Evolutionary conservation across 2,797 vertebrate genomes (phyloP).

Genomic region (Dipus sagitta): DNA sequence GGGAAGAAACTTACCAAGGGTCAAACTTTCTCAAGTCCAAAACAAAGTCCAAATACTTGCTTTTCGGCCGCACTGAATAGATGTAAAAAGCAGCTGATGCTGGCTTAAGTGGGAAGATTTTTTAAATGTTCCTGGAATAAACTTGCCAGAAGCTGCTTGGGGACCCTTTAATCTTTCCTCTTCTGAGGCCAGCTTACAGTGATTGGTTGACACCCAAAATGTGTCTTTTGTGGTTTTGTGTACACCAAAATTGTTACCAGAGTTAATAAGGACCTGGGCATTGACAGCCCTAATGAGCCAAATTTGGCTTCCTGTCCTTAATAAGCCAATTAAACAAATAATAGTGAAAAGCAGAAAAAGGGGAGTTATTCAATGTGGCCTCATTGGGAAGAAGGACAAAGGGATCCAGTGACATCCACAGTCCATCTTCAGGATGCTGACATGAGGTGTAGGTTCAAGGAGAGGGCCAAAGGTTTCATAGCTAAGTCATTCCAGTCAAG

Average conservation of each 20-base stretch:
- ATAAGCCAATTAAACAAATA: too few species aligned
- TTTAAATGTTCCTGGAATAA: not conserved
- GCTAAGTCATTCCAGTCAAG: too few species aligned
- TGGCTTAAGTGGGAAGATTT: not conserved
- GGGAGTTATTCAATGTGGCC: not conserved
- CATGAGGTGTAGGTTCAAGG: not conserved
- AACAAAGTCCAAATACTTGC: not conserved
- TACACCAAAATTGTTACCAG: too few species aligned
- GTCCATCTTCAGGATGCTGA: not conserved
- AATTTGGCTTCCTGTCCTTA: too few species aligned
- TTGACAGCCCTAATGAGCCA: too few species aligned
- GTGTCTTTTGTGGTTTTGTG: too few species aligned
- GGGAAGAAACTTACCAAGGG: not conserved
- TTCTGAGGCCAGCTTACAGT: not conserved
- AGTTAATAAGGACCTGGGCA: too few species aligned
- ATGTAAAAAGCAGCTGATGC: not conserved
- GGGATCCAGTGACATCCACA: not conserved
- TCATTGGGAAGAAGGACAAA: not conserved
- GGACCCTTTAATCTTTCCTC: not conserved
- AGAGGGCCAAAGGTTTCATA: too few species aligned
- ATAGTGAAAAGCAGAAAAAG: not conserved
- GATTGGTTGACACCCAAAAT: not conserved
- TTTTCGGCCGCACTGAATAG: not conserved
- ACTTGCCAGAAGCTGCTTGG: not conserved
- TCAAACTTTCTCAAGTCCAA: not conserved